Evolutionary conservation across 92 coral and sea anemone genomes (phyloP).

Genomic region (Nematostella vectensis): DNA sequence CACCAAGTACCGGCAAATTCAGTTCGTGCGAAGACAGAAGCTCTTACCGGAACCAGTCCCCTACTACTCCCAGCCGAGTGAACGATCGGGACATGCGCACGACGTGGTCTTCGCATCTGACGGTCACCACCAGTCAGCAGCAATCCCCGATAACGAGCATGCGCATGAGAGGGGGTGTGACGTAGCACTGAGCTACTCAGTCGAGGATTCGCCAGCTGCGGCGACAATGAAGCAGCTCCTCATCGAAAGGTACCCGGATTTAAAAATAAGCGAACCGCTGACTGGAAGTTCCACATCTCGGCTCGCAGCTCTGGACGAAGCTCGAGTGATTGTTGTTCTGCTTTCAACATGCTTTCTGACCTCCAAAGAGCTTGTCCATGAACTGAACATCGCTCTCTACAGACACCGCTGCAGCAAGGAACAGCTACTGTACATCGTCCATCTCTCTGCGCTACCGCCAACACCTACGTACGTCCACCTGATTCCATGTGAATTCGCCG

Average conservation of each 20-base stretch:
- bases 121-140: constrained; percentile 13
- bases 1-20: constrained; percentile 40
- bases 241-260: constrained; percentile 27
- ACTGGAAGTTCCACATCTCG: constrained; percentile 56
- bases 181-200: constrained; percentile 59
- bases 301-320: constrained; percentile 56
- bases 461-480: constrained; percentile 68
- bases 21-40: constrained; percentile 30
- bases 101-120: constrained; percentile 8
- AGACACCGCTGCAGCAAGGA: constrained; percentile 58
- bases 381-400: constrained; percentile 77
- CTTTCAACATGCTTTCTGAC: constrained; percentile 57
- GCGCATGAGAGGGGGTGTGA: constrained; percentile 6
- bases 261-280: constrained; percentile 42
- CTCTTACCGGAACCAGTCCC: constrained; percentile 8
- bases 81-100: constrained; percentile 11
- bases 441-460: constrained; percentile 47
- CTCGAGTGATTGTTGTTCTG: constrained; percentile 59
- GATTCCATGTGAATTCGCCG: constrained; percentile 61
- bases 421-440: constrained; percentile 58
- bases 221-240: constrained; percentile 50
- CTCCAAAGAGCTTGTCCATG: constrained; percentile 71
- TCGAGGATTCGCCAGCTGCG: constrained; percentile 39
- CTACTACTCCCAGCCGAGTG: neutral
- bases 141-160: neutral